Percentiles rank a stretch among this genome's conserved stretches.
Conservation (phyloP, 2,797 vertebrate species). For the Steatocranus sp. region DNA sequence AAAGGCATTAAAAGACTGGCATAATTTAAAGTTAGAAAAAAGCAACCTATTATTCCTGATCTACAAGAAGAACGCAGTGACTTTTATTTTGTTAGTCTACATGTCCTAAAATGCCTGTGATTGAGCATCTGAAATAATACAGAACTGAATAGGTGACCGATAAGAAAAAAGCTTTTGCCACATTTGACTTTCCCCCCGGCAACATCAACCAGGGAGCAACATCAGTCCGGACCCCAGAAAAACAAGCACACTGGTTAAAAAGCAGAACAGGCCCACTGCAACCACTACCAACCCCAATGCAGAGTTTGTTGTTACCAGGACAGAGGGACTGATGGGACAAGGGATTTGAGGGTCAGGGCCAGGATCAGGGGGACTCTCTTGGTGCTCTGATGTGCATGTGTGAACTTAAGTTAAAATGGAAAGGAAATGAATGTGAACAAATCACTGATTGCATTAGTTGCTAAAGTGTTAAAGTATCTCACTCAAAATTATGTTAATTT, state of each 20-base stretch:
- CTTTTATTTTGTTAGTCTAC: background rate
- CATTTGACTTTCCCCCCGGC: background rate
- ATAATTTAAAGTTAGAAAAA: background rate
- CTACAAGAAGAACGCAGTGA: background rate
- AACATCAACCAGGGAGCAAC: conserved; percentile 24
- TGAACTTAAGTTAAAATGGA: conserved; percentile 36
- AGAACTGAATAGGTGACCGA: background rate
- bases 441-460: background rate
- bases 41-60: background rate
- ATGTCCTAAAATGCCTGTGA: background rate
- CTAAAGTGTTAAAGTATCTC: background rate
- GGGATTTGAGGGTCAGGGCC: conserved; percentile 15
- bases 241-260: conserved; percentile 68
- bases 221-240: conserved; percentile 42
- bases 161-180: background rate
- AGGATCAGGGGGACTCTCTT: conserved; percentile 10
- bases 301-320: conserved; percentile 56
- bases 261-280: conserved; percentile 67
- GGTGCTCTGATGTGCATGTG: conserved; percentile 57
- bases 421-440: background rate
- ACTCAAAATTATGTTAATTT: background rate
- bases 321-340: conserved; percentile 15
- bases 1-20: background rate
- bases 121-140: background rate
- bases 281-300: conserved; percentile 58